Percentiles rank a stretch among this genome's conserved stretches.
Evolutionary conservation across 2,113 vertebrate genomes (phyloP).

Genomic region (Xerus inauris): DNA sequence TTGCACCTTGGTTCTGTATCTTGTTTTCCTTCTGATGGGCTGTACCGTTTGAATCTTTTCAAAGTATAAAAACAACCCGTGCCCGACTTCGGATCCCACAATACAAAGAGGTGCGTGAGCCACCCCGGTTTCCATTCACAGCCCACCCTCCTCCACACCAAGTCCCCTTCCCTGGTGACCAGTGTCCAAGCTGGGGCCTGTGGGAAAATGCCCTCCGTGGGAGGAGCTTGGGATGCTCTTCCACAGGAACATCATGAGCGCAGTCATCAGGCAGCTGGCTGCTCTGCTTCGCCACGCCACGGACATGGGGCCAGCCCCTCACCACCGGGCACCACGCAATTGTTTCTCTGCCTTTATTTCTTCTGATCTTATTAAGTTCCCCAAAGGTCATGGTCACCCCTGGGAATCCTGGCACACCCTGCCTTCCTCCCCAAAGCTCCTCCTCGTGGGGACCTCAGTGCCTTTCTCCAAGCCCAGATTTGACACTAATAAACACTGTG

Average conservation of each 20-base stretch:
- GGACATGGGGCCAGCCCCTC: too few relatives aligned
- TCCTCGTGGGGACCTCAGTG: not conserved
- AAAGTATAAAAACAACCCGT: not conserved
- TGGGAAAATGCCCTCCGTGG: not conserved
- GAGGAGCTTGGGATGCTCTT: not conserved
- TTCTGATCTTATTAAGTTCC: not conserved
- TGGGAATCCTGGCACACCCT: not conserved
- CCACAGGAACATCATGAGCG: not conserved
- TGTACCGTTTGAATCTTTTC: not conserved
- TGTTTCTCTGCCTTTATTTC: not conserved
- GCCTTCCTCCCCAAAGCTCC: not conserved
- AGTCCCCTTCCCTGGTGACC: not conserved
- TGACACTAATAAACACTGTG: slow-evolving; percentile 69
- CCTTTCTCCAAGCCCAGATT: not conserved
- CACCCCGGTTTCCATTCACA: not conserved
- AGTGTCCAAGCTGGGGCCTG: too few relatives aligned
- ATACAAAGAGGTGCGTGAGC: not conserved
- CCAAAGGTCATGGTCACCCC: too few relatives aligned
- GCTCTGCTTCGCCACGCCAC: too few relatives aligned
- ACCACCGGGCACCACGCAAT: too few relatives aligned
- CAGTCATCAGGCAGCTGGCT: too few relatives aligned
- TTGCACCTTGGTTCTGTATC: not conserved
- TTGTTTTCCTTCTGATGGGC: not conserved
- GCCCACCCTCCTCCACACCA: not conserved
- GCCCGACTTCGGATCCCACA: not conserved